Evolutionary conservation across 2,888 invertebrate genomes (phyloP), one percentile per base, ranked within the genome.

Genomic region (Apotomis betuletana): DNA sequence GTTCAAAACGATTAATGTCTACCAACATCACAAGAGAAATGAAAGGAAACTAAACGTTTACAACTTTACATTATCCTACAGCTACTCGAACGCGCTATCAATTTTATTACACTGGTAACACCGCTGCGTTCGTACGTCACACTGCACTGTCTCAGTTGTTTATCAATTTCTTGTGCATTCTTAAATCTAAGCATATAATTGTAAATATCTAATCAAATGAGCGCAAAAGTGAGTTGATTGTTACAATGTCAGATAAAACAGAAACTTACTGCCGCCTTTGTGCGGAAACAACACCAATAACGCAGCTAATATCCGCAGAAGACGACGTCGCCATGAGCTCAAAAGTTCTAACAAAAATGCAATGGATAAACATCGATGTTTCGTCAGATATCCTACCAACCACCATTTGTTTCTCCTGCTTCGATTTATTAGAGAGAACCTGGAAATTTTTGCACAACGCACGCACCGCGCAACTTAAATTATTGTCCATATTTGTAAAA

Each of bases 331-430:
- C 88, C 1, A 73, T 86, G 0, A 85, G 82, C 62, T 90, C 90
- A 0, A 91, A 90, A 77, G 84, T 92, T 15, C 77, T 83, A 2
- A 84, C 82, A 1, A 93, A 93, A 83, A 86, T 92, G 85, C 80
- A 81, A 3, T 92, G 91, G 91, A 91, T 93, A 77, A 93, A 92
- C 77, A 83, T 93, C 55, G 88, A 92, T 78, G 78, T 90, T 77
- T 81, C 86, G 6, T 75, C 82, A 9, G 83, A 81, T 76, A 71
- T 72, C 5, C 84, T 92, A 36, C 93, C 93, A 4, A 89, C 83
- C 15, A 85, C 88, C 3, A 91, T 92, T 74, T 93, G 93, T 76
- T 93, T 87, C 76, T 85, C 91, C 3, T 93, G 93, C 76, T 92
- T 91, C 78, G 92, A 92, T 75, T 79, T 85, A 62, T 77, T 93